Evolutionary conservation across 2,113 vertebrate species (phyloP).

Genomic region (Stigmatopora argus): DNA sequence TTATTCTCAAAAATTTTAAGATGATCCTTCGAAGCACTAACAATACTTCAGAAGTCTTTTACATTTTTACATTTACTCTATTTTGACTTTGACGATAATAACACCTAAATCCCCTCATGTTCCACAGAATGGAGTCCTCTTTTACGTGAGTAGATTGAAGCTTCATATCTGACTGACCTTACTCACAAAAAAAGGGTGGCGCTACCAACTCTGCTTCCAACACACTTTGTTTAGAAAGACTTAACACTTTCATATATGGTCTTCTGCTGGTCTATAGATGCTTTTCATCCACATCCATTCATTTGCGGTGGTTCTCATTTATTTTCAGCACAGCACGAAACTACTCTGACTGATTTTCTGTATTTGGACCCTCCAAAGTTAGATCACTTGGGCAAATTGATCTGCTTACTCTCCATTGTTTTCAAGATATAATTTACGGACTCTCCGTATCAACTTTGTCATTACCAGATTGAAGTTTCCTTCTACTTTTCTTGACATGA

Average conservation of each 20-base stretch:
- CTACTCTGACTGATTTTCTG: neutral
- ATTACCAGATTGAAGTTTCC: conserved; percentile 9
- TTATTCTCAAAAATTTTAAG: neutral
- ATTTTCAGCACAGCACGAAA: conserved; percentile 61
- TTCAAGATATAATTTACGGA: neutral
- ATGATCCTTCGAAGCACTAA: neutral
- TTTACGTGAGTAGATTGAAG: conserved; percentile 81
- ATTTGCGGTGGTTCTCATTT: conserved; percentile 41
- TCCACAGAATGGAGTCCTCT: conserved; percentile 76
- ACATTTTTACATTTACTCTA: too few species aligned
- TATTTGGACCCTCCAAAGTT: neutral
- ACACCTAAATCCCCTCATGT: conserved; percentile 63
- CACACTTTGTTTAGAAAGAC: conserved; percentile 8
- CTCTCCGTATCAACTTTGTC: conserved; percentile 9
- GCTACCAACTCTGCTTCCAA: conserved; percentile 32
- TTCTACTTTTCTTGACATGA: conserved; percentile 19
- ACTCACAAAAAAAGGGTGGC: conserved; percentile 29
- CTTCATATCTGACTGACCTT: conserved; percentile 48
- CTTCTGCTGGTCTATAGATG: conserved; percentile 14
- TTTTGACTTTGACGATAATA: conserved; percentile 49
- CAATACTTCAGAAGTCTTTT: conserved; percentile 6
- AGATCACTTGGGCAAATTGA: neutral
- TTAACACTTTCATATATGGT: conserved; percentile 11
- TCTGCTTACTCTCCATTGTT: neutral
- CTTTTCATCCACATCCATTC: conserved; percentile 5